Conservation (phyloP, 2,888 invertebrate genomes). For the Myopa tessellatipennis region DNA sequence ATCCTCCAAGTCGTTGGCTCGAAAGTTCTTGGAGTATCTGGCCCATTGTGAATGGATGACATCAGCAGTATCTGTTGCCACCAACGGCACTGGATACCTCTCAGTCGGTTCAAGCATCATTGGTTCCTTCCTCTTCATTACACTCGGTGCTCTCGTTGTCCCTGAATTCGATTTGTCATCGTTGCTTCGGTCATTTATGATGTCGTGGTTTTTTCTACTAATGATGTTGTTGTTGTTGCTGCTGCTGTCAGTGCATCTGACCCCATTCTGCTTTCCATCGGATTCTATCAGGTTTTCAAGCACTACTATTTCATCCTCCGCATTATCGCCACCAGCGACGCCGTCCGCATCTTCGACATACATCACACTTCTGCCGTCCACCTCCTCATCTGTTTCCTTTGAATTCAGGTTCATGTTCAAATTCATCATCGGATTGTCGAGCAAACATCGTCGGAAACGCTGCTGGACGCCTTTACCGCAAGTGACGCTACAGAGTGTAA, state of each 20-base stretch:
- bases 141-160: conserved; percentile 7
- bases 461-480: conserved; percentile 68
- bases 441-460: conserved; percentile 66
- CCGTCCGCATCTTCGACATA: conserved; percentile 36
- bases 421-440: conserved; percentile 66
- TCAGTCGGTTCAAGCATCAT: conserved; percentile 6
- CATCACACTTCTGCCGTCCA: conserved; percentile 51
- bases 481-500: conserved; percentile 67
- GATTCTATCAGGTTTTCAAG: not conserved
- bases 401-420: conserved; percentile 63
- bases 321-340: conserved; percentile 30
- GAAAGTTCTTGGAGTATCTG: conserved; percentile 12
- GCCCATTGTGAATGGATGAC: conserved; percentile 36
- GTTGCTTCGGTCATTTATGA: not conserved
- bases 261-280: conserved; percentile 31
- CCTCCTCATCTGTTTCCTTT: conserved; percentile 53
- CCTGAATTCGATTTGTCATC: not conserved
- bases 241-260: conserved; percentile 18
- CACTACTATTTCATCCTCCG: conserved; percentile 25
- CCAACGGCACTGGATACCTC: conserved; percentile 37
- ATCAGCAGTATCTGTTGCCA: conserved; percentile 45
- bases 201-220: conserved; percentile 20
- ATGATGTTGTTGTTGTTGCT: conserved; percentile 32
- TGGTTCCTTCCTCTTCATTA: not conserved
- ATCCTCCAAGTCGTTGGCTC: not conserved